Conservation (phyloP, 2,797 vertebrate genomes). For the Lacerta viridis region DNA sequence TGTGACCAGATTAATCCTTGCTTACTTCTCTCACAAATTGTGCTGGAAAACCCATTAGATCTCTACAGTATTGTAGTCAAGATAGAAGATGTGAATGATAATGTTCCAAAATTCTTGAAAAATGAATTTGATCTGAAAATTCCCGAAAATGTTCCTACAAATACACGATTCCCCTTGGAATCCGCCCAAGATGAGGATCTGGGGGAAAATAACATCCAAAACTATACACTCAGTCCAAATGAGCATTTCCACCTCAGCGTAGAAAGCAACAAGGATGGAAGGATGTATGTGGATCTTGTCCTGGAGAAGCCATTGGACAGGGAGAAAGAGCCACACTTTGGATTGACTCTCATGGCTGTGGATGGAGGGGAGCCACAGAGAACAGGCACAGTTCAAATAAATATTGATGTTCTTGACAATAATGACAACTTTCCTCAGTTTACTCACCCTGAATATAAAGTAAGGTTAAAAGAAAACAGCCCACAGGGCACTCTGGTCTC, state of each 20-base stretch:
- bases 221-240: conserved; percentile 40
- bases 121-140: conserved; percentile 74
- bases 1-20: conserved; percentile 66
- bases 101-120: conserved; percentile 73
- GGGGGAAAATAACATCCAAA: conserved; percentile 64
- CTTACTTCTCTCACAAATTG: conserved; percentile 70
- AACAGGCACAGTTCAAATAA: conserved; percentile 57
- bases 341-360: conserved; percentile 79
- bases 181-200: conserved; percentile 76
- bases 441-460: conserved; percentile 30
- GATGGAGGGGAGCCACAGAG: conserved; percentile 75
- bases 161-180: conserved; percentile 80
- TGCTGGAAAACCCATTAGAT: conserved; percentile 72
- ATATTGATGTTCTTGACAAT: conserved; percentile 25
- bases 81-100: conserved; percentile 74
- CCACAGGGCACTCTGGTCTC: conserved; percentile 23
- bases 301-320: conserved; percentile 83
- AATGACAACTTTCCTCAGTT: conserved; percentile 74
- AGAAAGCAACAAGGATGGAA: conserved; percentile 48
- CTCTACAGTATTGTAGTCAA: conserved; percentile 69
- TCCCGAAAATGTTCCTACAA: conserved; percentile 71
- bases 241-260: conserved; percentile 57
- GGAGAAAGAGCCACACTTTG: conserved; percentile 82
- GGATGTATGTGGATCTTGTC: conserved; percentile 68
- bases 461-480: conserved; percentile 57